phyloP scores from a whole-genome alignment of 1,140 invertebrate species.

The Pseudomyrmex gracilis region DNA sequence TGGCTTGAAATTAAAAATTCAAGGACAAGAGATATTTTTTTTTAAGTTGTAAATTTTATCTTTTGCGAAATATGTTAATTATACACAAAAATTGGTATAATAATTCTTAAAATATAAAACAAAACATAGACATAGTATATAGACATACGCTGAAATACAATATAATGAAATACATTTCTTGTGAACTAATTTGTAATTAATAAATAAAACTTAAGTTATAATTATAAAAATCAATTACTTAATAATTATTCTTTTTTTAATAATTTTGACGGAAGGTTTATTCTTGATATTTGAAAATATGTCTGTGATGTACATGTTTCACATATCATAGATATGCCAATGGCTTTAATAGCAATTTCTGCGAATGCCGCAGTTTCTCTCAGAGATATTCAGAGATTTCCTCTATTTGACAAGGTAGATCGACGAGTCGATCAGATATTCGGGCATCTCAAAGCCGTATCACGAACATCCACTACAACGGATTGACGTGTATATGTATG shows the following conservation, averaged over 20 bases:
- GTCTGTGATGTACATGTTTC: not conserved
- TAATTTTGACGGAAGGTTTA: not conserved
- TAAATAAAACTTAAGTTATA: too few species aligned
- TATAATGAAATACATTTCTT: too few species aligned
- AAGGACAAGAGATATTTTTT: slow-evolving; percentile 30
- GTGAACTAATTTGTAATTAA: too few species aligned
- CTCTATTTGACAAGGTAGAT: slow-evolving; percentile 28
- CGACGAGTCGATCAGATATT: slow-evolving; percentile 56
- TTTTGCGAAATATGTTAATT: not conserved
- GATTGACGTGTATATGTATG: not conserved
- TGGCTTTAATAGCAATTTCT: slow-evolving; percentile 36
- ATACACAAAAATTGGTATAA: too few species aligned
- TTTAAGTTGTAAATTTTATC: not conserved
- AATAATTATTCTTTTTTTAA: not conserved
- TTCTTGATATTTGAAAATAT: not conserved
- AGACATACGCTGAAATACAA: not conserved
- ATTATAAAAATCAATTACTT: not conserved
- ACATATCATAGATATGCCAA: slow-evolving; percentile 24
- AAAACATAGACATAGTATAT: not conserved
- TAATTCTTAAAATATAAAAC: not conserved
- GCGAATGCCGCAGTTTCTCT: slow-evolving; percentile 12
- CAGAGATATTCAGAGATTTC: slow-evolving; percentile 31
- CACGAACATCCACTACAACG: not conserved
- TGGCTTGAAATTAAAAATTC: slow-evolving; percentile 21
- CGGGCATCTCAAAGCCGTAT: slow-evolving; percentile 12